Base-by-base conservation (phyloP, 2,797 vertebrate genomes). In the Pogoniulus pusillus region DNA sequence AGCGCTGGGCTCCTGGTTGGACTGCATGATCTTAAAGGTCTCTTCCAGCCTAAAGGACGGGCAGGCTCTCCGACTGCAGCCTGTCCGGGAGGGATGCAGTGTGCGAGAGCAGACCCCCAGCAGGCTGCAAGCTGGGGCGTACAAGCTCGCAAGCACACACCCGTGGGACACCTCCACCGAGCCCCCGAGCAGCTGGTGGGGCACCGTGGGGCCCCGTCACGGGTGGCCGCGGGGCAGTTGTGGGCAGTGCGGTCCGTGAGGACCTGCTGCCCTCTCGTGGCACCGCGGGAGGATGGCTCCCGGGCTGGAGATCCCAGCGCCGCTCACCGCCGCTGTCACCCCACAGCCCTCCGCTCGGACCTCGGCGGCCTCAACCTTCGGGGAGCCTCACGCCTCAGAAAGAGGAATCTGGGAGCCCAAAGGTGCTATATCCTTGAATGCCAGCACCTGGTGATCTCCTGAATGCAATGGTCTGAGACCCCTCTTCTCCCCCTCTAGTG, bases 231-330 rank as follows among this genome's bases (percentile, higher is more conserved):
- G 68, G 94, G 94, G 91, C 92, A 85, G 62, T 13, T 39, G 62
- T 23, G 90, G 26, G 60, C 85, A 9, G 7, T 9, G 6, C 16
- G 54, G 88, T 97, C 70, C 82, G 86, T 83, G 88, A 82, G 90
- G 94, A 43, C 84, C 93, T 97, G 96, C 97, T 97, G 97, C 97
- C 97, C 97, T 97, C 97, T 97, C 96, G 96, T 94, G 97, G 66
- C 75, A 12, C 8, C 19, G 70, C 80, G 23, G 65, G 58, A 47
- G 76, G 91, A 92, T 49, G 79, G 91, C 94, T 93, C 94, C 12
- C 20, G 73, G 81, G 58, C 32, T 29, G 18, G 30, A 26, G 22
- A 20, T 22, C 7, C 37, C 9, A 16, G 22, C 75, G 32, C 45
- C 4, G 7, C 69, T 16, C 13, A 2, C 69, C 16, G 54, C 1